Evolutionary conservation across 2,888 invertebrate species (phyloP).

Genomic region (Dryobota labecula): DNA sequence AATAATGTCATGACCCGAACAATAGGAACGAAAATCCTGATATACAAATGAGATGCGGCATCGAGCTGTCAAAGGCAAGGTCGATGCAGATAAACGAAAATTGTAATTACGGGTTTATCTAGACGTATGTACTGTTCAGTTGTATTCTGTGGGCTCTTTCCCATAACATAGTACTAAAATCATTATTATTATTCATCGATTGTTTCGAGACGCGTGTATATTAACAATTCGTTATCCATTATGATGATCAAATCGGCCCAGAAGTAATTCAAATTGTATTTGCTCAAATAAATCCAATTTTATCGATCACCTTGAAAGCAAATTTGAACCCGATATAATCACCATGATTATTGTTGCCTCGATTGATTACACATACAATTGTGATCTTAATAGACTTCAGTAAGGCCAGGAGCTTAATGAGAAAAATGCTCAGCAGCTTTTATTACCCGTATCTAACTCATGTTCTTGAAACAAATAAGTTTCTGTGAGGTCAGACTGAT

Average conservation of each 20-base stretch:
- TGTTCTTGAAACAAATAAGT: conserved; percentile 72
- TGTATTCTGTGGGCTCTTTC: background rate
- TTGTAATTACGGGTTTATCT: conserved; percentile 11
- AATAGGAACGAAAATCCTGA: conserved; percentile 78
- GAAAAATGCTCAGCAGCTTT: conserved; percentile 71
- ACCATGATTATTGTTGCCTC: conserved; percentile 65
- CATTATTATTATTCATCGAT: background rate
- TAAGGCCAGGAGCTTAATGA: conserved; percentile 74
- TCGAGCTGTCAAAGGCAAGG: conserved; percentile 80
- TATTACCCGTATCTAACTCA: conserved; percentile 79
- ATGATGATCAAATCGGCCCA: conserved; percentile 7
- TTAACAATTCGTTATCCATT: background rate
- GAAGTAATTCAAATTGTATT: conserved; percentile 47
- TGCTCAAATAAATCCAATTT: conserved; percentile 48
- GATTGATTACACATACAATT: conserved; percentile 64
- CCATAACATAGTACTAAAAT: background rate
- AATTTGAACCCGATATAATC: conserved; percentile 67
- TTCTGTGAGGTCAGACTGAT: conserved; percentile 62
- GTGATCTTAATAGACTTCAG: conserved; percentile 65
- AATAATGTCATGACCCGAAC: conserved; percentile 72
- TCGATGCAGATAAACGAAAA: conserved; percentile 49
- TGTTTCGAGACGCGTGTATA: background rate
- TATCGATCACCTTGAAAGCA: conserved; percentile 63
- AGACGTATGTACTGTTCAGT: background rate
- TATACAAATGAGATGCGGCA: conserved; percentile 77